Conservation (phyloP, 2,113 vertebrate genomes). For the Anarrhichthys ocellatus region DNA sequence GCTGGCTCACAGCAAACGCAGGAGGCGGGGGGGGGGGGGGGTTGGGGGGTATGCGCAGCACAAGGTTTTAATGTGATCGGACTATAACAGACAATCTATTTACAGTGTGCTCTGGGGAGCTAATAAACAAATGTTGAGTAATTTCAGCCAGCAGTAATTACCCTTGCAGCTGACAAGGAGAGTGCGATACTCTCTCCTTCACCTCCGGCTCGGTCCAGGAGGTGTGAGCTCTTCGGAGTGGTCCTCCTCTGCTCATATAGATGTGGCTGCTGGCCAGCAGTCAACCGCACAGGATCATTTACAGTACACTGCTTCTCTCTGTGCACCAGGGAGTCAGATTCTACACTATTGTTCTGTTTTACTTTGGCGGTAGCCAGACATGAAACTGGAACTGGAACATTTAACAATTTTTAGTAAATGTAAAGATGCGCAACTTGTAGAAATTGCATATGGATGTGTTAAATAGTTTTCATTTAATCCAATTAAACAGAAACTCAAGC, state of each 20-base stretch:
- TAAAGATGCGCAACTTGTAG: constrained; percentile 17
- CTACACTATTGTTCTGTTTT: constrained; percentile 47
- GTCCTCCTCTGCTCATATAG: constrained; percentile 93
- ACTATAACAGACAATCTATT: constrained; percentile 99
- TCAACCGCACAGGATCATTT: constrained; percentile 85
- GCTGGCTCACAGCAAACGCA: constrained; percentile 93
- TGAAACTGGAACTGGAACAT: constrained; percentile 12
- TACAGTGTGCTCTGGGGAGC: constrained; percentile 99
- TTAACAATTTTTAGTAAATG: constrained; percentile 1
- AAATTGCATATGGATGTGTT: constrained; percentile 6
- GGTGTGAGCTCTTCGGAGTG: constrained; percentile 89
- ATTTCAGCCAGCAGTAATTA: constrained; percentile 99
- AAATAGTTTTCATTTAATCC: constrained; percentile 45
- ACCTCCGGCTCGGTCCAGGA: constrained; percentile 97
- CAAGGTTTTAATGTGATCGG: constrained; percentile 99
- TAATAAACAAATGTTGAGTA: constrained; percentile 99
- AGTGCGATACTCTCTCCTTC: constrained; percentile 99
- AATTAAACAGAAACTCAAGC: constrained; percentile 58
- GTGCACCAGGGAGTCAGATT: constrained; percentile 48
- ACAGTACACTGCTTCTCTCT: constrained; percentile 56
- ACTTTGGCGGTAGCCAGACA: constrained; percentile 23
- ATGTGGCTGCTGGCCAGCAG: constrained; percentile 94
- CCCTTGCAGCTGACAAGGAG: constrained; percentile 99
- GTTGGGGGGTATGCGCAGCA: constrained; percentile 69
- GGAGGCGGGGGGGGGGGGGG: constrained; percentile 85